Conservation (phyloP, 2,888 invertebrate species). For the Aethes cnicana region DNA sequence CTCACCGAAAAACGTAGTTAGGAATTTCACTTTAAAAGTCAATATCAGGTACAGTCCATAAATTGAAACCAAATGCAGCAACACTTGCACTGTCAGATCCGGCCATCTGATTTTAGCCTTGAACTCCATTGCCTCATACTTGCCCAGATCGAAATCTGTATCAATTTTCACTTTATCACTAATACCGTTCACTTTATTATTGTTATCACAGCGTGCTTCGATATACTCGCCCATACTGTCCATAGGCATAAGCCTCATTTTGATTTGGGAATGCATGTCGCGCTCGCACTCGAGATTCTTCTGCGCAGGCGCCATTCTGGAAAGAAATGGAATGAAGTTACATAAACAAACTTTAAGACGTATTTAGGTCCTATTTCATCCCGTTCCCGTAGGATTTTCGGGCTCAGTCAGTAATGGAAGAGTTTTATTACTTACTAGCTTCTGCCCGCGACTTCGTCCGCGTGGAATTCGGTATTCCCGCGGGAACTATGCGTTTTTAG, state of each 20-base stretch:
- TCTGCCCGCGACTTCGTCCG: no score
- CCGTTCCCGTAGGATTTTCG: not conserved
- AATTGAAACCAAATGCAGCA: conserved; percentile 86
- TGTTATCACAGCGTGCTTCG: conserved; percentile 49
- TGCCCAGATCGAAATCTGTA: conserved; percentile 60
- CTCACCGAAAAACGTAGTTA: conserved; percentile 89
- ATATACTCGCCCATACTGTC: conserved; percentile 43
- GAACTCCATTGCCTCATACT: conserved; percentile 78
- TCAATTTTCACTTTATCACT: conserved; percentile 46
- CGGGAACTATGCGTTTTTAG: no score
- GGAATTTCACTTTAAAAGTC: conserved; percentile 76
- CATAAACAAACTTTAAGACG: not conserved
- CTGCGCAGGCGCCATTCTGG: conserved; percentile 61
- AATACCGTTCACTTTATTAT: conserved; percentile 41
- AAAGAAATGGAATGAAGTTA: no score
- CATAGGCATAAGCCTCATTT: conserved; percentile 48
- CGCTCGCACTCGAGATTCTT: conserved; percentile 52
- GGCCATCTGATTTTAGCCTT: conserved; percentile 87
- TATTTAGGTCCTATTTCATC: not conserved
- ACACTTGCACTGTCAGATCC: conserved; percentile 86
- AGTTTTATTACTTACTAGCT: no score
- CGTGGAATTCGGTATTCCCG: no score
- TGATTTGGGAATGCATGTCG: conserved; percentile 46
- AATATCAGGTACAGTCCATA: conserved; percentile 87
- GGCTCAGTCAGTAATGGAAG: no score